phyloP scores from a whole-genome alignment of 2,888 invertebrate species.

The Malachius bipustulatus region DNA sequence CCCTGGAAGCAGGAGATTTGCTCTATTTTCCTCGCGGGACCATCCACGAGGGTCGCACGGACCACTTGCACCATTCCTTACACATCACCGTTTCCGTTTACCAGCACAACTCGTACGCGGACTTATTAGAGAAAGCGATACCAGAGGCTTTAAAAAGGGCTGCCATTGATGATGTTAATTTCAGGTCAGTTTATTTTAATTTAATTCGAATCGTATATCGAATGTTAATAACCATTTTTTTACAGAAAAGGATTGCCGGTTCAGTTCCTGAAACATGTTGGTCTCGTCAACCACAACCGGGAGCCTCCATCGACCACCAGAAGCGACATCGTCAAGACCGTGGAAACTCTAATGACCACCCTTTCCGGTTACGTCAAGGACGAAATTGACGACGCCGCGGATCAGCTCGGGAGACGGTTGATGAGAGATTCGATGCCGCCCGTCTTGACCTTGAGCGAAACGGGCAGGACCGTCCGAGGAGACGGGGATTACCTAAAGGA shows the following conservation, averaged over 20 bases:
- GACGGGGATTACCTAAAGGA: slow-evolving; percentile 57
- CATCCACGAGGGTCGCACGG: slow-evolving; percentile 75
- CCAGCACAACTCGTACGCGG: slow-evolving; percentile 82
- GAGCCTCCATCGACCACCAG: slow-evolving; percentile 39
- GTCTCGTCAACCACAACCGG: slow-evolving; percentile 53
- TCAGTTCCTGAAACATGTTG: slow-evolving; percentile 63
- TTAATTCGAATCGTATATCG: slow-evolving; percentile 6
- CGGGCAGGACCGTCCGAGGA: slow-evolving; percentile 54
- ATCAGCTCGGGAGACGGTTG: slow-evolving; percentile 73
- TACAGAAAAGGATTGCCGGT: slow-evolving; percentile 59
- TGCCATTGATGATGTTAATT: slow-evolving; percentile 54
- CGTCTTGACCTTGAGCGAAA: slow-evolving; percentile 53
- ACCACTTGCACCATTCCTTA: slow-evolving; percentile 72
- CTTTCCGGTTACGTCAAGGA: slow-evolving; percentile 43
- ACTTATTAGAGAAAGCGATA: slow-evolving; percentile 70
- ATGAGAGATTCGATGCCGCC: slow-evolving; percentile 86
- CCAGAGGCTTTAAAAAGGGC: slow-evolving; percentile 65
- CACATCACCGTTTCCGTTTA: slow-evolving; percentile 91
- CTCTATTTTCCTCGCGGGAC: slow-evolving; percentile 87
- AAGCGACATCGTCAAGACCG: slow-evolving; percentile 40
- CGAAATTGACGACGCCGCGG: slow-evolving; percentile 71
- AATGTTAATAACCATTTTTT: no score
- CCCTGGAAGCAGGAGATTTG: slow-evolving; percentile 76
- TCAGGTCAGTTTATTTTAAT: slow-evolving; percentile 48
- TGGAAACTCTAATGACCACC: slow-evolving; percentile 45